A percentile compares a stretch with the other conserved stretches of the same genome.
Evolutionary conservation across 1,140 invertebrate species (phyloP).

Genomic region (Anoplophora glabripennis): DNA sequence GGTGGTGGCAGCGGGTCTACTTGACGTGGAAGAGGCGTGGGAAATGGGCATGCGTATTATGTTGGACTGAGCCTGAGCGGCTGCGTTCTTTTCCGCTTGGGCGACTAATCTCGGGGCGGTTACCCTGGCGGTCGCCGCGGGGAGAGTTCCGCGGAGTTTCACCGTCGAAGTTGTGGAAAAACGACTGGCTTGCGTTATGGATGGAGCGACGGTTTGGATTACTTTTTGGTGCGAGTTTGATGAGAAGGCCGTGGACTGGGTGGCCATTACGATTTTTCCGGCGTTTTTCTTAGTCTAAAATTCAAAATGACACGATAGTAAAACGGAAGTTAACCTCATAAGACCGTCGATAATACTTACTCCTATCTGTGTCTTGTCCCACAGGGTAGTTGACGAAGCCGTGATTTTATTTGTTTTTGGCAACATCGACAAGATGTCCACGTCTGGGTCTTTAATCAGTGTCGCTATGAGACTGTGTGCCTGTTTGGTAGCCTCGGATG

Average conservation of each 20-base stretch:
- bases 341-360: conserved; percentile 24
- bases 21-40: conserved; percentile 44
- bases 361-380: conserved; percentile 57
- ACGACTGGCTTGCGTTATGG: conserved; percentile 20
- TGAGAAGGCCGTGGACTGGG: conserved; percentile 31
- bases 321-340: conserved; percentile 7
- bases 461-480: conserved; percentile 82
- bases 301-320: not conserved
- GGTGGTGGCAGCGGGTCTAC: conserved; percentile 37
- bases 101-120: conserved; percentile 56
- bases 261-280: conserved; percentile 34
- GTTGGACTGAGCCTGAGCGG: conserved; percentile 22
- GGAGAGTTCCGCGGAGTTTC: conserved; percentile 44
- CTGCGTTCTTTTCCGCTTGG: conserved; percentile 48
- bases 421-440: conserved; percentile 82
- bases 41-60: conserved; percentile 18
- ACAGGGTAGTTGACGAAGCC: conserved; percentile 52
- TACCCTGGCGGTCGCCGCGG: conserved; percentile 49
- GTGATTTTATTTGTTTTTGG: conserved; percentile 62
- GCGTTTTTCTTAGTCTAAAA: conserved; percentile 44
- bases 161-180: conserved; percentile 40
- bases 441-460: conserved; percentile 89
- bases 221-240: conserved; percentile 32
- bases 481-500: conserved; percentile 86
- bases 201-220: conserved; percentile 14